Percentiles rank a stretch among this genome's conserved stretches.
Conservation (phyloP, 2,797 vertebrate species). For the Novumbra hubbsi region DNA sequence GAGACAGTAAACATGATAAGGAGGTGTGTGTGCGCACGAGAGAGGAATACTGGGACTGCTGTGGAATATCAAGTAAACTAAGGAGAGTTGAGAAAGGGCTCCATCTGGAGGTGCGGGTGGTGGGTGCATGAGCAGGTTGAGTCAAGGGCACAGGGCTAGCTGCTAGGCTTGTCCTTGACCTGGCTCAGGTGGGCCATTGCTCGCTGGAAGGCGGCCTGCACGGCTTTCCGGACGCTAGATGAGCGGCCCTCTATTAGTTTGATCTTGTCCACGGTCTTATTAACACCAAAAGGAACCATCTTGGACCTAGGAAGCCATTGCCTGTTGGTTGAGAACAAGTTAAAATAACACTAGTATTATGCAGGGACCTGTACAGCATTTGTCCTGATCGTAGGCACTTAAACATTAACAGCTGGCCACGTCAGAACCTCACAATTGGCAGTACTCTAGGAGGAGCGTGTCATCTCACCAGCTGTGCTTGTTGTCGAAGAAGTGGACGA, state of each 20-base stretch:
- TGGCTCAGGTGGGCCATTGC: constrained; percentile 86
- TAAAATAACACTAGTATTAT: background rate
- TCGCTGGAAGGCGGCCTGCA: constrained; percentile 85
- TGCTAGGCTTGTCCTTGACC: constrained; percentile 75
- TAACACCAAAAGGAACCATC: constrained; percentile 89
- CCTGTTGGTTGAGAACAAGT: constrained; percentile 65
- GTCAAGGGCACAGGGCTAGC: constrained; percentile 77
- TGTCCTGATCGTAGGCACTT: background rate
- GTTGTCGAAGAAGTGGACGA: constrained; percentile 95
- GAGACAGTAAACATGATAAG: background rate
- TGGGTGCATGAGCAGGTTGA: constrained; percentile 55
- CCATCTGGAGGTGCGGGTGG: constrained; percentile 19
- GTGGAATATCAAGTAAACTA: constrained; percentile 10
- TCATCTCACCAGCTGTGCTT: constrained; percentile 93
- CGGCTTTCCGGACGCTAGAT: constrained; percentile 86
- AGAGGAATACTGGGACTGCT: constrained; percentile 1
- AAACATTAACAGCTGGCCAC: background rate
- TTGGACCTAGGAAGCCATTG: constrained; percentile 98
- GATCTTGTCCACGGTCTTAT: constrained; percentile 83
- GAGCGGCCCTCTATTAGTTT: constrained; percentile 91
- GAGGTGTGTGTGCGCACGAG: background rate
- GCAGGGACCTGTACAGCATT: too few relatives aligned
- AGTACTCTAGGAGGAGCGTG: background rate
- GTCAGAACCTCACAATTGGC: background rate
- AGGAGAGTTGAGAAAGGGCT: background rate